A percentile compares a stretch with the other conserved stretches of the same genome.
phyloP scores from a whole-genome alignment of 2,113 vertebrate species.

The Actenoides hombroni region DNA sequence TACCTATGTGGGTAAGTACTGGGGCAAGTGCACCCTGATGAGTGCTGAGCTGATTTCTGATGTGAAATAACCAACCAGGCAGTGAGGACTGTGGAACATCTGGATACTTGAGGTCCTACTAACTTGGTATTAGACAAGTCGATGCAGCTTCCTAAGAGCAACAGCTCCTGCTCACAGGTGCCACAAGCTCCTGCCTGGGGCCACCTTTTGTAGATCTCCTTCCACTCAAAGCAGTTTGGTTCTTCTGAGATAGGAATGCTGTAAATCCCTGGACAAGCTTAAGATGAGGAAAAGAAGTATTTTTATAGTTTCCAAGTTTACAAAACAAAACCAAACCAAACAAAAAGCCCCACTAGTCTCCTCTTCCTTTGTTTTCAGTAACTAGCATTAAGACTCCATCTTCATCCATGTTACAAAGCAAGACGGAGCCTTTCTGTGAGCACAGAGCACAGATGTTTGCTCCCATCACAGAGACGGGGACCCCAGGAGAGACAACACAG shows the following conservation, averaged over 20 bases:
- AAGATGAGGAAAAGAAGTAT: neutral
- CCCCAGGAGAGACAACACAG: neutral
- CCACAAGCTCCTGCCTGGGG: neutral
- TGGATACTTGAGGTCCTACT: fast-evolving
- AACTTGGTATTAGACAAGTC: neutral
- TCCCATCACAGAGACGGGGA: neutral
- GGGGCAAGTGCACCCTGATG: neutral
- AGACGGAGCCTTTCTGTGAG: neutral
- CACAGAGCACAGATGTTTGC: neutral
- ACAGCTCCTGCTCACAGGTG: neutral
- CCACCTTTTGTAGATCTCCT: neutral
- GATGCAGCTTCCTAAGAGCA: neutral
- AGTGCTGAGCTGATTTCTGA: neutral
- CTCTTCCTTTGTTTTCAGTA: neutral
- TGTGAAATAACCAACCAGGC: neutral
- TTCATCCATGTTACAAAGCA: neutral
- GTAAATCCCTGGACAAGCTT: neutral
- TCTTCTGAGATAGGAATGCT: neutral
- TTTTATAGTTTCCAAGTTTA: neutral
- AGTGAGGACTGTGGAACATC: neutral
- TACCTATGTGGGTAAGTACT: neutral
- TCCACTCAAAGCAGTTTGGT: neutral
- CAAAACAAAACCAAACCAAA: neutral
- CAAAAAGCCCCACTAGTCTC: neutral
- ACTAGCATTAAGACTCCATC: neutral